Base-by-base conservation (phyloP, 2,113 vertebrate species). In the Mustela lutreola region DNA sequence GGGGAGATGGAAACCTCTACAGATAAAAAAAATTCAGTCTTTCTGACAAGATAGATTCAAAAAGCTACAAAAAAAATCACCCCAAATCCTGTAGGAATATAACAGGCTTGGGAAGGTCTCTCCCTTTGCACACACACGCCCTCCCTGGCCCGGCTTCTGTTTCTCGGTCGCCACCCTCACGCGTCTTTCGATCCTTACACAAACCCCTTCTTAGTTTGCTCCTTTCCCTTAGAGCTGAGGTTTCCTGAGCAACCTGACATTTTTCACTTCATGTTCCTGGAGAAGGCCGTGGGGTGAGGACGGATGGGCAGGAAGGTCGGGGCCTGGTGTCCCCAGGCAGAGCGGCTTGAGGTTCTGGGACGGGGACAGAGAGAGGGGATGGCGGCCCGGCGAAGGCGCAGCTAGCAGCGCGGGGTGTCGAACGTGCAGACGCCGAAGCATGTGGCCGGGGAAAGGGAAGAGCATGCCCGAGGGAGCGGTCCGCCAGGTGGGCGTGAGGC, bases 101-200 rank as follows among this genome's bases (percentile, higher is more conserved):
- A 10, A 4, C 0, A 6, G 19, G 42, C 12, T n/a, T 10, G 7
- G 28, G 45, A 65, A 2, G 8, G 1, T 22, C 24, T 81, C 15
- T 2, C 11, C n/a, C 7, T 1, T 11, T 0, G 11, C 4, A 5
- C 0, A 1, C 2, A 0, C 0, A 42, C 1, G 1, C 7, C 7
- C 12, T 24, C 26, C 39, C 50, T 15, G 24, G 11, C 24, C 22
- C 73, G 3, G 1, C 31, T 0, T 1, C 39, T 50, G 1, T 26
- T 48, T 24, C 1, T 7, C 24, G 7, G 33, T 2, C 0, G 11
- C 48, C 16, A 3, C 8, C 22, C 4, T 31, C 5, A 10, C 2
- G 0, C 33, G 28, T 14, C 11, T 22, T 92, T 39, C 7, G 33
- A n/a, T 15, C 24, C 78, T 71, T 18, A 28, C 1, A 19, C 11